phyloP scores from a whole-genome alignment of 1,140 invertebrate genomes.

The Triops cancriformis region DNA sequence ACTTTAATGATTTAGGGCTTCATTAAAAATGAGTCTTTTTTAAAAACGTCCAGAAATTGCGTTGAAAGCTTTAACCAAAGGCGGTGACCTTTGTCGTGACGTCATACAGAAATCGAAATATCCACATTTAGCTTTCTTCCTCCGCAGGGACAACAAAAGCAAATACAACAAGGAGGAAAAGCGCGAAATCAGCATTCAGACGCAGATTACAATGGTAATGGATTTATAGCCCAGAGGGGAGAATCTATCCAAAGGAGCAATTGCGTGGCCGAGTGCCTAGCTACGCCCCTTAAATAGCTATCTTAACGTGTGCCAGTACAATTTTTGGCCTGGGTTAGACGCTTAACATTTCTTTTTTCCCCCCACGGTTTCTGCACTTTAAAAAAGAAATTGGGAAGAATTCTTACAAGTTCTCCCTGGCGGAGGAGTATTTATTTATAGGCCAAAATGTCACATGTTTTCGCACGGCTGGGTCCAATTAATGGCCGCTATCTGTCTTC shows the following conservation, averaged over 20 bases:
- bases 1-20: slow-evolving; percentile 1
- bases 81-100: background rate
- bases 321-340: background rate
- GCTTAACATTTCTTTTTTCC: background rate
- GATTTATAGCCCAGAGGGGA: background rate
- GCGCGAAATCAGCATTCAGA: slow-evolving; percentile 4
- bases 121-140: background rate
- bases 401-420: background rate
- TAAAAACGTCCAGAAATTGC: background rate
- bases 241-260: background rate
- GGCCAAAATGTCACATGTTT: slow-evolving; percentile 7
- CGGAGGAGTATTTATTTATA: background rate
- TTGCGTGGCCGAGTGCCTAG: slow-evolving; percentile 3
- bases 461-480: background rate
- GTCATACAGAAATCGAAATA: background rate
- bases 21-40: background rate
- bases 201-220: background rate
- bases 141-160: no score
- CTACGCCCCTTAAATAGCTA: slow-evolving; percentile 13
- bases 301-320: background rate
- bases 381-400: background rate
- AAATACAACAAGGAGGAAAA: no score
- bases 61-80: background rate
- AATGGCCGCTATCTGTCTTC: slow-evolving; percentile 9
- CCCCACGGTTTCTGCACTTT: background rate